Percentiles rank a stretch among this genome's conserved stretches.
Conservation (phyloP, 2,797 vertebrate genomes). For the Mus spretus region DNA sequence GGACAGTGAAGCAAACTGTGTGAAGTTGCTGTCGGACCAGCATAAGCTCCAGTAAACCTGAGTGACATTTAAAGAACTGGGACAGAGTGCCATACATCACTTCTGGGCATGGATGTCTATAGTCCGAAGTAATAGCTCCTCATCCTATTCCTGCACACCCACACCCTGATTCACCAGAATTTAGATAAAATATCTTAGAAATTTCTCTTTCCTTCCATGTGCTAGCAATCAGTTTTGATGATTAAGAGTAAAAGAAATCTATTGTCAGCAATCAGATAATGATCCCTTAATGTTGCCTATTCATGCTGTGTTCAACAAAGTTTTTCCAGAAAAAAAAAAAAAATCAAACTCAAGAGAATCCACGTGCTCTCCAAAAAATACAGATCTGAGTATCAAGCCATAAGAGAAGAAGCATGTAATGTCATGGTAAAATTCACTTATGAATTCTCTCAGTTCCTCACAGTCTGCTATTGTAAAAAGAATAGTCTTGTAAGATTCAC, state of each 20-base stretch:
- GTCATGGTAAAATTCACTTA: neutral
- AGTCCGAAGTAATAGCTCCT: neutral
- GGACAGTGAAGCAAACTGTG: neutral
- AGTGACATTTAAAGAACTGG: neutral
- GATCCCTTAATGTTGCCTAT: neutral
- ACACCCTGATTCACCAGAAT: neutral
- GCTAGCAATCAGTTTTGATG: neutral
- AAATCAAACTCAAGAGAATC: neutral
- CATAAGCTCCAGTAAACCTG: neutral
- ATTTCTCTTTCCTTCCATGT: neutral
- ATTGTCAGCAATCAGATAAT: conserved; percentile 11
- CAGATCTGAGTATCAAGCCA: neutral
- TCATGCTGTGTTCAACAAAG: neutral
- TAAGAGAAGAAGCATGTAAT: neutral
- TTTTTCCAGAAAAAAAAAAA: neutral
- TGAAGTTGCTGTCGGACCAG: neutral
- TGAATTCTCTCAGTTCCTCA: neutral
- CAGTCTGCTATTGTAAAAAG: neutral
- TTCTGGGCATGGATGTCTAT: neutral
- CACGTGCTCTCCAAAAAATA: neutral
- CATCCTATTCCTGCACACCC: neutral
- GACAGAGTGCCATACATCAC: neutral
- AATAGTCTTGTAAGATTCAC: neutral
- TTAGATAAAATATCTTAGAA: neutral
- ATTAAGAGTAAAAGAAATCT: neutral